phyloP scores from a whole-genome alignment of 2,797 vertebrate species.

The Lophotriccus pileatus region DNA sequence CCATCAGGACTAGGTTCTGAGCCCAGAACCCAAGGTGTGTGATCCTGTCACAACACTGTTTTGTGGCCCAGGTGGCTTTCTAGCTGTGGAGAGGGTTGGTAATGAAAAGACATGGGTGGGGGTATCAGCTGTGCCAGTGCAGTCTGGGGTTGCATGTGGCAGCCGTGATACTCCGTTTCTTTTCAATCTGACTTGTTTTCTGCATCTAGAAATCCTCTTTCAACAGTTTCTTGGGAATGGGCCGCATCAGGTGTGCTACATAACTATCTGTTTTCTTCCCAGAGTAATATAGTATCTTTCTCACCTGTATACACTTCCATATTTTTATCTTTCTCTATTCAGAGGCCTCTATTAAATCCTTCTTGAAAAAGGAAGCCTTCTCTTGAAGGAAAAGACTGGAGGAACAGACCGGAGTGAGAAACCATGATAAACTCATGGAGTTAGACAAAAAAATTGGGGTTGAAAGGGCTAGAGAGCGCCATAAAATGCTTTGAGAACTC shows the following conservation, averaged over 20 bases:
- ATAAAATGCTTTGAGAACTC: background rate
- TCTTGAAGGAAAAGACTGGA: background rate
- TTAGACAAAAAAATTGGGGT: background rate
- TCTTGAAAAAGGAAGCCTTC: background rate
- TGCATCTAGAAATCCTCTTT: background rate
- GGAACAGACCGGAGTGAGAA: background rate
- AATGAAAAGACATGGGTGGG: background rate
- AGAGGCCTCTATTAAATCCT: background rate
- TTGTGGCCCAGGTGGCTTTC: background rate
- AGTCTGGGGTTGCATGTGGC: background rate
- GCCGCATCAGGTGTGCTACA: background rate
- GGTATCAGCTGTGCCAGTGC: background rate
- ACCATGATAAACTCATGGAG: rapidly evolving
- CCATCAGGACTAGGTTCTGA: background rate
- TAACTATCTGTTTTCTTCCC: background rate
- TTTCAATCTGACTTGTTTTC: background rate
- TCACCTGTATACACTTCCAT: background rate
- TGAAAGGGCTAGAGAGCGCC: background rate
- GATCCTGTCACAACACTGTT: background rate
- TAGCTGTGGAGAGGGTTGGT: background rate
- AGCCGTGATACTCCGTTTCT: background rate
- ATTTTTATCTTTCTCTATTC: background rate
- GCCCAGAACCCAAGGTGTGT: background rate
- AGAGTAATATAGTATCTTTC: background rate
- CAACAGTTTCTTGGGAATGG: background rate